Evolutionary conservation across 2,888 invertebrate genomes (phyloP).

Genomic region (Oligia fasciuncula): DNA sequence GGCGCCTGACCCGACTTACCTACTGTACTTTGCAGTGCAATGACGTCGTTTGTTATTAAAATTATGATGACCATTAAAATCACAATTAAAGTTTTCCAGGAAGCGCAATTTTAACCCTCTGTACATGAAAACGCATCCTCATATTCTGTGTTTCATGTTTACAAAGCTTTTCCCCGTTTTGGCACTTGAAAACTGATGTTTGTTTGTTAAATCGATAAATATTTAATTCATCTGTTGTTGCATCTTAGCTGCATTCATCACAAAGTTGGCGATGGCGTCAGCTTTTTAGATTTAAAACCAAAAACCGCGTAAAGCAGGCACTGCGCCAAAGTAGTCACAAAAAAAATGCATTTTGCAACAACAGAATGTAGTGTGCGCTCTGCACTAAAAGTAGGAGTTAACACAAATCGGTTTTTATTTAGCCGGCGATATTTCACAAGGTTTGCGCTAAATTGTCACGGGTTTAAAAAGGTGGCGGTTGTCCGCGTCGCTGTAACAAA

Average conservation of each 20-base stretch:
- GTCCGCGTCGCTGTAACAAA: constrained; percentile 75
- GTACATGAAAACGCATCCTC: neutral
- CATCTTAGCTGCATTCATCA: constrained; percentile 39
- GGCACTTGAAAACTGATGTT: neutral
- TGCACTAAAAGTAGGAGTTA: constrained; percentile 68
- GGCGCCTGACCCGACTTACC: constrained; percentile 53
- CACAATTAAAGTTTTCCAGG: constrained; percentile 4
- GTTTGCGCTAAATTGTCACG: constrained; percentile 70
- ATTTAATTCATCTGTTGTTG: constrained; percentile 26
- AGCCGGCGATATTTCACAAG: constrained; percentile 72
- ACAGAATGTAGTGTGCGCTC: constrained; percentile 64
- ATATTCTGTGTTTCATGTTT: constrained; percentile 8
- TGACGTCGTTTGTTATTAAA: constrained; percentile 29
- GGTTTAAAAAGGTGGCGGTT: constrained; percentile 72
- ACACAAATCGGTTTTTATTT: constrained; percentile 74
- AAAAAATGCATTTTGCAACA: constrained; percentile 66
- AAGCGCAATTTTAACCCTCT: neutral
- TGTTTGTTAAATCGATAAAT: constrained; percentile 18
- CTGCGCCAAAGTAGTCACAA: constrained; percentile 71
- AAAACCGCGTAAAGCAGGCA: constrained; percentile 66
- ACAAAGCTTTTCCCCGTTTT: neutral
- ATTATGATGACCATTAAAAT: constrained; percentile 27
- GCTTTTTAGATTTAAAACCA: constrained; percentile 62
- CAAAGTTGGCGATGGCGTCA: constrained; percentile 60
- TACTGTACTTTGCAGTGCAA: constrained; percentile 62